Conservation (phyloP, 2,888 invertebrate species). For the Tromatobia lineatoria region DNA sequence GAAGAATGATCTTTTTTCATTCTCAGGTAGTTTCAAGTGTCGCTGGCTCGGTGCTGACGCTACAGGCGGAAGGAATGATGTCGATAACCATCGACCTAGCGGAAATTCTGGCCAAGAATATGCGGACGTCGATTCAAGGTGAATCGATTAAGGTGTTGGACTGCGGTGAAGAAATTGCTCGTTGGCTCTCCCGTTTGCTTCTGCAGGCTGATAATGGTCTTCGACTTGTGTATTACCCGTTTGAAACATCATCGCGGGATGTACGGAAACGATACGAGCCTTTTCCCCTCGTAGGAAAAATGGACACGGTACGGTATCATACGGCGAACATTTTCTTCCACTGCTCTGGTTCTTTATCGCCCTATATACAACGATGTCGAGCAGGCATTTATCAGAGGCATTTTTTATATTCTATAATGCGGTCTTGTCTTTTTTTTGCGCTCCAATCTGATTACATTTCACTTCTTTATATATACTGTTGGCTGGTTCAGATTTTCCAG, state of each 20-base stretch:
- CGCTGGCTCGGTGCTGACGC: slow-evolving; percentile 86
- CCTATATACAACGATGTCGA: too few relatives aligned
- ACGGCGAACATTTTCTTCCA: background rate
- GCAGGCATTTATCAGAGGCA: too few relatives aligned
- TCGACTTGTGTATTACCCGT: slow-evolving; percentile 88
- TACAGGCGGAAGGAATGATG: slow-evolving; percentile 87
- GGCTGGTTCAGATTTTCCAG: too few relatives aligned
- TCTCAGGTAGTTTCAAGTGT: slow-evolving; percentile 86
- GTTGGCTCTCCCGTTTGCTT: slow-evolving; percentile 90
- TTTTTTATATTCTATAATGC: too few relatives aligned
- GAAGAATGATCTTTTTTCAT: slow-evolving; percentile 1
- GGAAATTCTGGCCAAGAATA: slow-evolving; percentile 81
- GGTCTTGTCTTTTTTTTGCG: too few relatives aligned
- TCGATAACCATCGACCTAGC: slow-evolving; percentile 86
- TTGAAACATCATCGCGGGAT: slow-evolving; percentile 82
- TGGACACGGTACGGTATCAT: slow-evolving; percentile 81
- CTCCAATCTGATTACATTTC: too few relatives aligned
- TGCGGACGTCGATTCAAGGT: slow-evolving; percentile 87
- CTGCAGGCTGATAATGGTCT: slow-evolving; percentile 86
- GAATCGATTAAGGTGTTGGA: slow-evolving; percentile 88
- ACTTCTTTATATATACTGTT: too few relatives aligned
- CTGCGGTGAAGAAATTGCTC: slow-evolving; percentile 90
- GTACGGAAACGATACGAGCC: slow-evolving; percentile 77
- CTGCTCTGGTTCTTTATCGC: background rate
- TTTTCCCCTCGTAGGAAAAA: slow-evolving; percentile 77